Conservation (phyloP, 2,113 vertebrate species). For the Trachemys scripta region DNA sequence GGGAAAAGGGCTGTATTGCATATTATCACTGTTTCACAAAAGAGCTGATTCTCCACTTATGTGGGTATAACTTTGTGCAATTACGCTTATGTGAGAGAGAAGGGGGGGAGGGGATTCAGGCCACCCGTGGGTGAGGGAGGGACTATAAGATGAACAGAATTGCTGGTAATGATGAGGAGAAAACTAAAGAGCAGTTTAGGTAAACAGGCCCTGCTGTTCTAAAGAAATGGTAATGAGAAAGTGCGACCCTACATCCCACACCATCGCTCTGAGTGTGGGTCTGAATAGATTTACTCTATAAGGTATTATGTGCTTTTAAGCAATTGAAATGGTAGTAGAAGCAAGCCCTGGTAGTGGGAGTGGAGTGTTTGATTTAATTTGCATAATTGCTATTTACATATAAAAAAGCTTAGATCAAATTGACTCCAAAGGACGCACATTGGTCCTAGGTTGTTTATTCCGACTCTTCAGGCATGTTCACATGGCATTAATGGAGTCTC, state of each 20-base stretch:
- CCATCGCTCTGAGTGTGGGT: neutral
- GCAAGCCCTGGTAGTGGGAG: neutral
- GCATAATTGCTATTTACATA: neutral
- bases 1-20: neutral
- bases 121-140: rapidly evolving
- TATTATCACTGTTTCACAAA: no score
- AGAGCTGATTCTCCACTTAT: neutral
- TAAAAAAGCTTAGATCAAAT: neutral
- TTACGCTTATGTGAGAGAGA: neutral
- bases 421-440: neutral
- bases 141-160: neutral
- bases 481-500: neutral
- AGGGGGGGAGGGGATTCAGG: neutral
- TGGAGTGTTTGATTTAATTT: neutral
- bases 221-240: neutral
- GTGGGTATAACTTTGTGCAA: neutral
- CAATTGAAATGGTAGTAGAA: neutral
- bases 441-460: neutral
- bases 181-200: neutral
- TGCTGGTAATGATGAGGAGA: neutral
- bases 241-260: neutral
- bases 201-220: neutral
- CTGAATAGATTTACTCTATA: neutral
- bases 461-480: neutral
- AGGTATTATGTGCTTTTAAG: neutral